Conservation (phyloP, 2,113 vertebrate species). For the Lathamus discolor region DNA sequence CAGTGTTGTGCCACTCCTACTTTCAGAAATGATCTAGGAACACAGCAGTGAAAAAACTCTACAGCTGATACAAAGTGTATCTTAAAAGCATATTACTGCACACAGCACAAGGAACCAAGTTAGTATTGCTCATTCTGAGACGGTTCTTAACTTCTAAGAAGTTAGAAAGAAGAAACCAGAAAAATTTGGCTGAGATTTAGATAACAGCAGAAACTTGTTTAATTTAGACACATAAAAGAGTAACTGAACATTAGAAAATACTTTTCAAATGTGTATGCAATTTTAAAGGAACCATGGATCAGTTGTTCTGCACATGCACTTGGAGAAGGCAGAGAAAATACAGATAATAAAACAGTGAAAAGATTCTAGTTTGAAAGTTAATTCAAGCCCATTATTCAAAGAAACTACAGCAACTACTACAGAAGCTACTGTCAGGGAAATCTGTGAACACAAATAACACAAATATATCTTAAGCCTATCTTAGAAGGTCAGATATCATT, state of each 20-base stretch:
- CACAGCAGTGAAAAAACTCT: neutral
- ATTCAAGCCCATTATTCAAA: neutral
- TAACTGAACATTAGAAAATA: neutral
- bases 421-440: neutral
- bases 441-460: neutral
- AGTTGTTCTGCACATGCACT: neutral
- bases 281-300: neutral
- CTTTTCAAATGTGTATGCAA: neutral
- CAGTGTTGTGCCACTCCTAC: neutral
- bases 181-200: neutral
- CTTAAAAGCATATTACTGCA: neutral
- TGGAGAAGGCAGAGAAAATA: neutral
- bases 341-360: neutral
- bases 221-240: neutral
- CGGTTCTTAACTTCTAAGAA: neutral
- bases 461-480: neutral
- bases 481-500: neutral
- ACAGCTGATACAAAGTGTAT: neutral
- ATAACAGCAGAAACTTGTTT: neutral
- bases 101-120: neutral
- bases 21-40: neutral
- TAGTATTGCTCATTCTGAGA: neutral
- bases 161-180: neutral
- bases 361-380: neutral
- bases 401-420: neutral